Conservation (phyloP, 92 coral and sea anemone species). For the Epizoanthus ramosus region DNA sequence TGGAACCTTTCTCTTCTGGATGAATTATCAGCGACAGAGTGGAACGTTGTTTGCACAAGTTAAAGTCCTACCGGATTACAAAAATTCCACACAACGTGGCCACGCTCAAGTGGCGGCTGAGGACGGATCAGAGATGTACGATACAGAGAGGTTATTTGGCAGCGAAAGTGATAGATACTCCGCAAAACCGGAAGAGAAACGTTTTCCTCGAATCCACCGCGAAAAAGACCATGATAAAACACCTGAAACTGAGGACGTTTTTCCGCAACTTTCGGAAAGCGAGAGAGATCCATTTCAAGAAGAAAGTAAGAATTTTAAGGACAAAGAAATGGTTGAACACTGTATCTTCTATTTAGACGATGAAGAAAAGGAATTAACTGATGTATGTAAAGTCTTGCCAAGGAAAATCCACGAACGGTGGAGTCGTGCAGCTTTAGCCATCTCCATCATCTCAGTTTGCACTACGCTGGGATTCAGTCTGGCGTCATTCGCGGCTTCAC, state of each 20-base stretch:
- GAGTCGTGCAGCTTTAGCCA: slow-evolving; percentile 70
- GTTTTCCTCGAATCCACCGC: neutral
- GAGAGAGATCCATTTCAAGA: neutral
- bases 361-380: slow-evolving; percentile 33
- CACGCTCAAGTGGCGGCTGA: neutral
- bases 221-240: neutral
- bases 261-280: slow-evolving; percentile 26
- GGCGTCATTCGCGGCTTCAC: slow-evolving; percentile 69
- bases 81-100: neutral
- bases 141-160: neutral
- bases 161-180: neutral
- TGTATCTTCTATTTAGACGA: slow-evolving; percentile 55
- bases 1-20: slow-evolving; percentile 1
- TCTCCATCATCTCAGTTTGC: slow-evolving; percentile 49
- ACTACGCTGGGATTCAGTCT: slow-evolving; percentile 62
- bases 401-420: slow-evolving; percentile 62
- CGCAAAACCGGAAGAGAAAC: neutral
- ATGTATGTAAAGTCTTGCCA: slow-evolving; percentile 36
- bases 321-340: slow-evolving; percentile 21
- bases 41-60: slow-evolving; percentile 20
- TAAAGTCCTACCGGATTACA: neutral
- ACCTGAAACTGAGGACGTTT: slow-evolving; percentile 7
- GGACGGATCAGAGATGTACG: neutral
- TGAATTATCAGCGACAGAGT: neutral
- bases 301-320: slow-evolving; percentile 34